A percentile compares a stretch with the other conserved stretches of the same genome.
These are phyloP conservation scores for Corella eumyota DNA, from an alignment of 23 tunicate genomes.

Conservation along the genomic window DNA sequence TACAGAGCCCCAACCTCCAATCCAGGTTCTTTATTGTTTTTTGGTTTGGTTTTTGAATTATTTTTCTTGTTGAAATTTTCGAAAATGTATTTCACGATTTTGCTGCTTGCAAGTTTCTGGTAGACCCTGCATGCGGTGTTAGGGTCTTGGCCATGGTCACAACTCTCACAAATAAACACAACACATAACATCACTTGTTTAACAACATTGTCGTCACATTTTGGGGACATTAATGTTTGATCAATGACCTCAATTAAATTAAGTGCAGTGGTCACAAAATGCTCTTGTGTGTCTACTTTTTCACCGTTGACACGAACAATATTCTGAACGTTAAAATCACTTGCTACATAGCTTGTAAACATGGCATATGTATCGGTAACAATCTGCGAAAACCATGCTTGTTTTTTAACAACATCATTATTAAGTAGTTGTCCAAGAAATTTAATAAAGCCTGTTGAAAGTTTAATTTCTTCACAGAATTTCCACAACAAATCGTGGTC, in stretches of 20 bases:
- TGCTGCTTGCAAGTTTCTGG: slow-evolving; percentile 3
- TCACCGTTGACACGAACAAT: slow-evolving; percentile 6
- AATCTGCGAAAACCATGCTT: slow-evolving; percentile 53
- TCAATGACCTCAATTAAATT: slow-evolving; percentile 16
- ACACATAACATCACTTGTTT: slow-evolving; percentile 61
- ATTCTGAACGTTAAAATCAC: slow-evolving; percentile 70
- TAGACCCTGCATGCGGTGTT: slow-evolving; percentile 35
- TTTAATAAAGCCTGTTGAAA: slow-evolving; percentile 16
- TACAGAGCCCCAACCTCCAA: slow-evolving; percentile 19
- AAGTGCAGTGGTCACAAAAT: slow-evolving; percentile 19
- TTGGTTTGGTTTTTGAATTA: not conserved
- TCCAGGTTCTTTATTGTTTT: not conserved
- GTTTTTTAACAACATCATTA: slow-evolving; percentile 6
- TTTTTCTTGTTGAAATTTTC: slow-evolving; percentile 2
- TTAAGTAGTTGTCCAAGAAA: slow-evolving; percentile 10
- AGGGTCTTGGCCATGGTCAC: slow-evolving; percentile 55
- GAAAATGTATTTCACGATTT: slow-evolving; percentile 23
- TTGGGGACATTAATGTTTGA: slow-evolving; percentile 13
- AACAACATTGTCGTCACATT: slow-evolving; percentile 7
- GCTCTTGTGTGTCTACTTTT: slow-evolving; percentile 10
- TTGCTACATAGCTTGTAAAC: slow-evolving; percentile 59
- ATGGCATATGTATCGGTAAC: slow-evolving; percentile 22
- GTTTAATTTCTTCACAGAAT: slow-evolving; percentile 24
- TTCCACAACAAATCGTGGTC: slow-evolving; percentile 43
- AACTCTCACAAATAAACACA: slow-evolving; percentile 66